These are phyloP conservation scores for Phlogophora meticulosa DNA, from an alignment of 2,888 invertebrate genomes.

Conservation along the genomic window DNA sequence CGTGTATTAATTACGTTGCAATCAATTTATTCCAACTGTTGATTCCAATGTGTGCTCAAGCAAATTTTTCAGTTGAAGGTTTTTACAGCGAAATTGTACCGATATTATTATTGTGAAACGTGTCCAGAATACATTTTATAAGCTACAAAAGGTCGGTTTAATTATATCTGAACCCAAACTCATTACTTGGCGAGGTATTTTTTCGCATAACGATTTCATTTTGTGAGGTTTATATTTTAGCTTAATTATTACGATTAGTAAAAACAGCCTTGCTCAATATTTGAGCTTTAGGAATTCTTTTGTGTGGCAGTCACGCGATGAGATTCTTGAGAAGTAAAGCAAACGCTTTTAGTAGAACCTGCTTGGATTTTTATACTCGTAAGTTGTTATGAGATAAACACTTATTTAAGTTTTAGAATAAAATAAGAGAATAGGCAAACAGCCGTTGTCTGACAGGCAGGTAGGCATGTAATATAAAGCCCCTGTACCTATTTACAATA, in stretches of 20 bases:
- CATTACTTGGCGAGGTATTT: constrained; percentile 44
- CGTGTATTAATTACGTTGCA: not conserved
- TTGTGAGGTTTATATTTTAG: constrained; percentile 21
- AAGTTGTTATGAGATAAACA: too few species aligned
- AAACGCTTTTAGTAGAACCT: not conserved
- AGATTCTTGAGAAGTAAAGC: constrained; percentile 3
- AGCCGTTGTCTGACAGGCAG: too few species aligned
- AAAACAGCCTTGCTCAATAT: constrained; percentile 26
- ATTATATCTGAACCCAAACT: constrained; percentile 53
- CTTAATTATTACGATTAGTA: constrained; percentile 47
- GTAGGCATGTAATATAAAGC: too few species aligned
- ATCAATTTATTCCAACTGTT: constrained; percentile 22
- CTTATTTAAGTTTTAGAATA: too few species aligned
- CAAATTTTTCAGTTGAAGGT: constrained; percentile 19
- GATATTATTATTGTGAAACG: constrained; percentile 33
- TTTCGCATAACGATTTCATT: constrained; percentile 55
- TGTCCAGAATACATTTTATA: constrained; percentile 50
- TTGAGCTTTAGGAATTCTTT: constrained; percentile 34
- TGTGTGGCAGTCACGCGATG: constrained; percentile 38
- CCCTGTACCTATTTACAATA: too few species aligned
- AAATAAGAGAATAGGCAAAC: too few species aligned
- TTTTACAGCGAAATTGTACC: constrained; percentile 19
- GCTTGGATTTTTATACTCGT: too few species aligned
- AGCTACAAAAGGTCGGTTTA: constrained; percentile 50
- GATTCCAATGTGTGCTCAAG: constrained; percentile 21